These are phyloP conservation scores for Yponomeuta sedellus DNA, from an alignment of 2,888 invertebrate species.

Conservation along the genomic window DNA sequence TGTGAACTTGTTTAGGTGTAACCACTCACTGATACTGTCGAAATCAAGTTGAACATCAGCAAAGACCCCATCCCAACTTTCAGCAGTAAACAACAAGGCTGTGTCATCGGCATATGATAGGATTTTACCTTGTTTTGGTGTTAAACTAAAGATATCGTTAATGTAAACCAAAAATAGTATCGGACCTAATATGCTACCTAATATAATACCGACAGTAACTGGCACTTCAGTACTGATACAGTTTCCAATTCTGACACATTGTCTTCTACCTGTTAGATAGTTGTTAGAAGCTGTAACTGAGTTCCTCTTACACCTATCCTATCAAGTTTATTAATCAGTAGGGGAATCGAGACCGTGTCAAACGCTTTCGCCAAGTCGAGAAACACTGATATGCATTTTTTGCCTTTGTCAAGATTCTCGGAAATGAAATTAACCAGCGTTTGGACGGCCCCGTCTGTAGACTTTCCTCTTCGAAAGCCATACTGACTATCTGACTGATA, in stretches of 20 bases:
- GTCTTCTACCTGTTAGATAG: constrained; percentile 15
- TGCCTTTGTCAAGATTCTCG: constrained; percentile 14
- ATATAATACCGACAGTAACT: constrained; percentile 19
- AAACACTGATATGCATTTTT: constrained; percentile 17
- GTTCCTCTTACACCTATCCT: constrained; percentile 18
- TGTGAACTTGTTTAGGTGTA: constrained; percentile 20
- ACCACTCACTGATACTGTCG: constrained; percentile 13
- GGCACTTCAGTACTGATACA: constrained; percentile 15
- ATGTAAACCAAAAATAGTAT: neutral
- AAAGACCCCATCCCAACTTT: constrained; percentile 17
- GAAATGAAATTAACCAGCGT: constrained; percentile 15
- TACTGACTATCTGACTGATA: constrained; percentile 20
- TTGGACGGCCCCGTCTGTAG: constrained; percentile 19
- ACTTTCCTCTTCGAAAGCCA: constrained; percentile 20
- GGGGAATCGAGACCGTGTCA: too few species aligned
- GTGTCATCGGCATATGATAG: constrained; percentile 7
- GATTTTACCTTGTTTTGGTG: constrained; percentile 11
- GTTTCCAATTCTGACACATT: constrained; percentile 13
- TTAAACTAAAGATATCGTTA: neutral
- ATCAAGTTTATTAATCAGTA: constrained; percentile 17
- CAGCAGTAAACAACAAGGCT: constrained; percentile 7
- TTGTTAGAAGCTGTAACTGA: constrained; percentile 17
- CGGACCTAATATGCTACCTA: constrained; percentile 3
- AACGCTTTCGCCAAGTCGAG: constrained; percentile 22
- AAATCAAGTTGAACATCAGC: constrained; percentile 16